Evolutionary conservation across 2,797 vertebrate species (phyloP).

Genomic region (Kryptopterus vitreolus): DNA sequence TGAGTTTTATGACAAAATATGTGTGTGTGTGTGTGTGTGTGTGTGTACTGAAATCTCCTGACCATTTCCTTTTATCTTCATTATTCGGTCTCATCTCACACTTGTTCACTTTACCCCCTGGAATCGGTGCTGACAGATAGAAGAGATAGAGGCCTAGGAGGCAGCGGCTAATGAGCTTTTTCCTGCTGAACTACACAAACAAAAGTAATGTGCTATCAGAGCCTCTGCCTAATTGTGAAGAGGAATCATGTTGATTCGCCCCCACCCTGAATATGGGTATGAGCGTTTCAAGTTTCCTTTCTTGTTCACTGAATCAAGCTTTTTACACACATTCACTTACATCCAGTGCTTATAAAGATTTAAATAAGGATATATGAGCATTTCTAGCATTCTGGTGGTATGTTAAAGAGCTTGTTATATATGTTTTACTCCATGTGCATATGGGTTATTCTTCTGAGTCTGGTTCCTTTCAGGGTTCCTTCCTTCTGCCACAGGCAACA

Average conservation of each 20-base stretch:
- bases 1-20: neutral
- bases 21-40: neutral
- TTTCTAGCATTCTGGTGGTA: too few species aligned
- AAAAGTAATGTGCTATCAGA: constrained; percentile 26
- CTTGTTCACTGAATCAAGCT: neutral
- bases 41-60: neutral
- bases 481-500: too few species aligned
- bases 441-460: too few species aligned
- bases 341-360: neutral
- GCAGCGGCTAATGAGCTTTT: constrained; percentile 37
- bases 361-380: too few species aligned
- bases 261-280: neutral
- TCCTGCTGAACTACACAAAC: constrained; percentile 30
- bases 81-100: constrained; percentile 16
- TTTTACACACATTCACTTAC: too few species aligned
- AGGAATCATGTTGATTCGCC: neutral
- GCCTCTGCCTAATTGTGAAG: constrained; percentile 23
- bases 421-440: too few species aligned
- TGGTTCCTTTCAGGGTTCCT: too few species aligned
- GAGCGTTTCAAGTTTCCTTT: neutral
- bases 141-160: constrained; percentile 8
- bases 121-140: constrained; percentile 26
- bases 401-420: too few species aligned
- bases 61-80: constrained; percentile 1
- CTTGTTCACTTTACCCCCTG: constrained; percentile 24